These are phyloP conservation scores for Hesperophylax magnus DNA, from an alignment of 1,140 invertebrate species.

Conservation along the genomic window DNA sequence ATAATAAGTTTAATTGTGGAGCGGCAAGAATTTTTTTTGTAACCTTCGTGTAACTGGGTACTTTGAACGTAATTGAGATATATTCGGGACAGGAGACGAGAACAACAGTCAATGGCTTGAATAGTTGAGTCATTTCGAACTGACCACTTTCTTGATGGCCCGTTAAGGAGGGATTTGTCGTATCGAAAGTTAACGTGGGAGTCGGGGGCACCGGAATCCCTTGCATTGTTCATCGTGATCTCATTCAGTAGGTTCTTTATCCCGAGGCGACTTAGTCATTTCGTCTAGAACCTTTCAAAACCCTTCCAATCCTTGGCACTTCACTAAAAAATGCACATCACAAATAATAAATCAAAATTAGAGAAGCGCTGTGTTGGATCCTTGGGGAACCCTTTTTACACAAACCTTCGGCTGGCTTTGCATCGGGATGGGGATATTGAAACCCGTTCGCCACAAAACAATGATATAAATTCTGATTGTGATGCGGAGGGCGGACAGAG, in stretches of 20 bases:
- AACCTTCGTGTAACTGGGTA: too few species aligned
- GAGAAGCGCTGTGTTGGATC: not conserved
- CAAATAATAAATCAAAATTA: not conserved
- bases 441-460: constrained; percentile 14
- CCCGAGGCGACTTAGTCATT: not conserved
- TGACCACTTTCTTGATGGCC: not conserved
- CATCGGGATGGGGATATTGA: not conserved
- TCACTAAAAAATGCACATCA: not conserved
- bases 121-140: not conserved
- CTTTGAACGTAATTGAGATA: too few species aligned
- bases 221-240: constrained; percentile 13
- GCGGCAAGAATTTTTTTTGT: too few species aligned
- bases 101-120: not conserved
- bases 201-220: not conserved
- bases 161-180: not conserved
- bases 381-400: too few species aligned
- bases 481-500: constrained; percentile 1
- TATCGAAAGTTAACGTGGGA: constrained; percentile 15
- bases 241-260: constrained; percentile 2
- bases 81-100: too few species aligned
- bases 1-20: too few species aligned
- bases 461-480: constrained; percentile 16
- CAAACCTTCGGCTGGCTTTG: not conserved
- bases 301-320: not conserved
- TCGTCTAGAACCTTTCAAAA: not conserved